A percentile compares a stretch with the other conserved stretches of the same genome.
Conservation (phyloP, 2,113 vertebrate genomes). For the Seriola quinqueradiata region DNA sequence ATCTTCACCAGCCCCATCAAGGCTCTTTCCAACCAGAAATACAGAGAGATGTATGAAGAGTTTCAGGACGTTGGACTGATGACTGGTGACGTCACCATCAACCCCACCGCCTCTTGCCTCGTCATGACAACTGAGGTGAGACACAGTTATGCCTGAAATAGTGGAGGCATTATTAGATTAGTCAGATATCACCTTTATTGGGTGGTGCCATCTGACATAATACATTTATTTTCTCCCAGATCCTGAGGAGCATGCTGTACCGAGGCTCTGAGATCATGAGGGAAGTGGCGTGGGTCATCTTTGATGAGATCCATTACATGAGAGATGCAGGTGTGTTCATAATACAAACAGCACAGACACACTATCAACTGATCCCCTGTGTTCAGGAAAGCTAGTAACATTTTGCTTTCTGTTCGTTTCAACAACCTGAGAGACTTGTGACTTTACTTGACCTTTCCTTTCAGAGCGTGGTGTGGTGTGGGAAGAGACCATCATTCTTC, state of each 20-base stretch:
- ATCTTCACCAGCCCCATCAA: constrained; percentile 99
- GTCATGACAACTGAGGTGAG: constrained; percentile 98
- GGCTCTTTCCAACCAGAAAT: constrained; percentile 98
- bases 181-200: background rate
- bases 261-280: constrained; percentile 99
- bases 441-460: background rate
- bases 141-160: background rate
- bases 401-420: background rate
- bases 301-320: constrained; percentile 99
- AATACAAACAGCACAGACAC: background rate
- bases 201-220: background rate
- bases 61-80: constrained; percentile 98
- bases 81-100: constrained; percentile 99
- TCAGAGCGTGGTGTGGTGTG: constrained; percentile 98
- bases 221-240: constrained; percentile 79
- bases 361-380: background rate
- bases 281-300: constrained; percentile 98
- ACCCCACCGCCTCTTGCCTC: constrained; percentile 97
- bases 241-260: constrained; percentile 98
- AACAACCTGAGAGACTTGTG: background rate
- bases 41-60: constrained; percentile 99
- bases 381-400: background rate
- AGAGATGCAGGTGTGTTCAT: constrained; percentile 91
- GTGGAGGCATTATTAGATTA: background rate
- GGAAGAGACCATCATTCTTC: constrained; percentile 99